A percentile compares a stretch with the other conserved stretches of the same genome.
phyloP scores from a whole-genome alignment of 2,797 vertebrate species.

The Bryconaethiops microstoma region DNA sequence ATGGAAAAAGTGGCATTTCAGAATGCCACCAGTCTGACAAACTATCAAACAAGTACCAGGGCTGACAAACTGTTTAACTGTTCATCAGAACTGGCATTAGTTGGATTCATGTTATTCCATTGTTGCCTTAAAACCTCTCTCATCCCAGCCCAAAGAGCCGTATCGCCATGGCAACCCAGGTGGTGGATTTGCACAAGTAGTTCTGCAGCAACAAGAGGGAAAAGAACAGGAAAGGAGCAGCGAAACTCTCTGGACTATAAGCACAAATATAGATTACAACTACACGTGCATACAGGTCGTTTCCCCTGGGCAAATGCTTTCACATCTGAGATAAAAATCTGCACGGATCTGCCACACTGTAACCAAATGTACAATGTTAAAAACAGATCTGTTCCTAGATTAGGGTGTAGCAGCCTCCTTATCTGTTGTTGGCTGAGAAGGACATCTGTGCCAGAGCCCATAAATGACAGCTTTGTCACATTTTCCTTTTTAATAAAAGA shows the following conservation, averaged over 20 bases:
- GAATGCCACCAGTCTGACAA: conserved; percentile 11
- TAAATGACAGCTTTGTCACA: neutral
- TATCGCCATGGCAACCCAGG: conserved; percentile 72
- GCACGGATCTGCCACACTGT: neutral
- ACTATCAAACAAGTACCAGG: conserved; percentile 20
- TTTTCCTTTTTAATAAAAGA: neutral
- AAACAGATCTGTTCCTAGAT: neutral
- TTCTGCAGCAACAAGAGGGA: conserved; percentile 52
- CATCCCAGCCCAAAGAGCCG: conserved; percentile 55
- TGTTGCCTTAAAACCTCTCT: conserved; percentile 53
- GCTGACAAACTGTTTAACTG: conserved; percentile 21
- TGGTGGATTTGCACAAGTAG: conserved; percentile 64
- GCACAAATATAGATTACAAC: conserved; percentile 21
- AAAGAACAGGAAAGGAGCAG: conserved; percentile 38
- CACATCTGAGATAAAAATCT: neutral
- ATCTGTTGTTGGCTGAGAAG: neutral
- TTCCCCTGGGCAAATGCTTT: neutral
- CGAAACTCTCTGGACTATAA: conserved; percentile 37
- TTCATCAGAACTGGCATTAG: conserved; percentile 40
- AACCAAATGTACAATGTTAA: neutral
- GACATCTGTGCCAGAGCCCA: neutral
- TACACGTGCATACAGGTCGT: neutral
- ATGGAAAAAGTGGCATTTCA: neutral
- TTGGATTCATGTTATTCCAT: conserved; percentile 40
- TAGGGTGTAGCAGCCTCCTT: neutral